Conservation (phyloP, 2,888 invertebrate species). For the Disparrhopalites patrizii region DNA sequence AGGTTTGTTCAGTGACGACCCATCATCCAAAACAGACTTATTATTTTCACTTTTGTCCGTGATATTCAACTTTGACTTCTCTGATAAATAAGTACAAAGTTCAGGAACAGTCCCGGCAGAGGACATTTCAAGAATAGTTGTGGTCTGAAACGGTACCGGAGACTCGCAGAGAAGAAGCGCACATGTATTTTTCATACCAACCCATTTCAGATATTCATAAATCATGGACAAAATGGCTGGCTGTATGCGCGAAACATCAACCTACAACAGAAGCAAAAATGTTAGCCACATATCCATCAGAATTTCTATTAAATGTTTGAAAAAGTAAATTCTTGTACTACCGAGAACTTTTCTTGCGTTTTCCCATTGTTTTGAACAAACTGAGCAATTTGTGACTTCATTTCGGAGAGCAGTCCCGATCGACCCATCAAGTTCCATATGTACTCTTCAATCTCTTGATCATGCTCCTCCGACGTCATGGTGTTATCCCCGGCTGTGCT, state of each 20-base stretch:
- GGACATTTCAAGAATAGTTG: not conserved
- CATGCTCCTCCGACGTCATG: conserved; percentile 32
- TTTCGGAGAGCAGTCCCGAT: conserved; percentile 39
- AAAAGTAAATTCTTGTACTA: no score
- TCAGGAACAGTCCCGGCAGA: not conserved
- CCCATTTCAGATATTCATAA: conserved; percentile 47
- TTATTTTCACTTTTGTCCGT: not conserved
- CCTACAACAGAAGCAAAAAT: conserved; percentile 19
- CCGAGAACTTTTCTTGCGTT: conserved; percentile 28
- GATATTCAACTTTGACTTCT: not conserved
- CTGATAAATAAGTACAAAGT: conserved; percentile 19
- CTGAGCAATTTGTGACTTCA: conserved; percentile 41
- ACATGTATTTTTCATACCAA: conserved; percentile 43
- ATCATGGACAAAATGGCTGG: conserved; percentile 33
- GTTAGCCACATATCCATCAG: no score
- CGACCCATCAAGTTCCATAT: conserved; percentile 40
- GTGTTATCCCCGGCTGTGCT: conserved; percentile 18
- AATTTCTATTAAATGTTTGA: no score
- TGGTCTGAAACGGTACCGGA: conserved; percentile 35
- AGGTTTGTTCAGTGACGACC: not conserved
- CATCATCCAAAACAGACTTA: not conserved
- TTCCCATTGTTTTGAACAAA: conserved; percentile 41
- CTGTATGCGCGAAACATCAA: conserved; percentile 34
- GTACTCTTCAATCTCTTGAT: conserved; percentile 37
- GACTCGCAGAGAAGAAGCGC: conserved; percentile 39